Evolutionary conservation across 2,113 vertebrate species (phyloP), one percentile per base, ranked within the genome.

Genomic region (Dasypus novemcinctus): DNA sequence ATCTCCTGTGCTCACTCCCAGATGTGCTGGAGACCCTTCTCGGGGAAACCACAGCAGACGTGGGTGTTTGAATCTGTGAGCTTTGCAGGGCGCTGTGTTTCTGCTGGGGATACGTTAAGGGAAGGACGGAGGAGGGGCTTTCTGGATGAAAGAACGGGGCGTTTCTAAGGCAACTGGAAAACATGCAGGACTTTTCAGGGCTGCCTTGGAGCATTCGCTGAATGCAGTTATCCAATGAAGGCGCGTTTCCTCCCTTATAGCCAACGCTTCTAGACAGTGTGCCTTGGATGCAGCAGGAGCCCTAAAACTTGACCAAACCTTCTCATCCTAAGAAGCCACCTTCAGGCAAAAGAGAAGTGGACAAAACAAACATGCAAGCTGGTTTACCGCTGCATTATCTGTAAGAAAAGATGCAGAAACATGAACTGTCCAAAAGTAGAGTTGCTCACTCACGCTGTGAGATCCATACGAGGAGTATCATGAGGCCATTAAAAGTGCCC

Each of bases 1-100:
- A n/a, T 14, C 0, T 1, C 31, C 25, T 1, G 3, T 2, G 2
- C 20, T 14, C 4, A 4, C 0, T 9, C 36, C 27, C 9, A 7
- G 10, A 59, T 11, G 31, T 9, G 18, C 36, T 68, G 5, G 86
- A 68, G 78, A 41, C 54, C 59, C 85, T 80, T 41, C 27, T 29
- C 49, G 66, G 38, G 43, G 85, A 46, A 85, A 46, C 10, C 46
- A 17, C 21, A 49, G 13, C 36, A 63, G n/a, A 1, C 8, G 25
- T 23, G 52, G 78, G 61, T 14, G 33, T 87, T 0, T 25, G 52
- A 75, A 59, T 23, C 61, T 64, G 31, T 7, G 27, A 95, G 68
- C 41, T 69, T 57, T 68, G 90, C 14, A 0, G 0, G 57, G 14
- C 63, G 83, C 79, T 87, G 69, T 89, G 83, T 86, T 74, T 38